phyloP scores from a whole-genome alignment of 2,888 invertebrate species.

The Galeruca laticollis region DNA sequence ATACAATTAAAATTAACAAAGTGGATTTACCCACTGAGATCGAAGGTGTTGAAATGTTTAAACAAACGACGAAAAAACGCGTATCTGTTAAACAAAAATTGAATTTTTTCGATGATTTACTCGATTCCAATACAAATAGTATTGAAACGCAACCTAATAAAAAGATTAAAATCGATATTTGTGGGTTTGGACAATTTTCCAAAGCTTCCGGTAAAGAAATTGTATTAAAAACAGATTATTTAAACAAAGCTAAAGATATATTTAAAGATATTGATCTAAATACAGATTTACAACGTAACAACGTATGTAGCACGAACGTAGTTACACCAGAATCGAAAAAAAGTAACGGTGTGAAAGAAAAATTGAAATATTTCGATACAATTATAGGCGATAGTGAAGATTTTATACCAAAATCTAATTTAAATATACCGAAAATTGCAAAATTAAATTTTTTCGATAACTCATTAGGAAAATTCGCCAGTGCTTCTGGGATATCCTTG shows the following conservation, averaged over 20 bases:
- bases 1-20: slow-evolving; percentile 7
- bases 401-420: slow-evolving; percentile 13
- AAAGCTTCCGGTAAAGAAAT: slow-evolving; percentile 37
- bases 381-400: slow-evolving; percentile 26
- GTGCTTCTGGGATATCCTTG: slow-evolving; percentile 50
- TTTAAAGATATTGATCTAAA: slow-evolving; percentile 53
- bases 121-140: neutral
- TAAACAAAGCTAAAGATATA: slow-evolving; percentile 59
- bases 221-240: slow-evolving; percentile 47
- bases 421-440: neutral
- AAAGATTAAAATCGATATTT: neutral
- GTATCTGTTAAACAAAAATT: slow-evolving; percentile 3
- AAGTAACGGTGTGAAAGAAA: slow-evolving; percentile 18
- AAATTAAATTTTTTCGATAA: slow-evolving; percentile 37
- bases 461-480: slow-evolving; percentile 55
- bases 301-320: neutral
- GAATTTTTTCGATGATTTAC: neutral
- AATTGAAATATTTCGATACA: slow-evolving; percentile 30
- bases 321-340: neutral
- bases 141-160: neutral
- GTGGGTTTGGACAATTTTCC: slow-evolving; percentile 21
- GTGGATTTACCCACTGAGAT: slow-evolving; percentile 1
- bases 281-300: neutral
- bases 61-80: slow-evolving; percentile 11
- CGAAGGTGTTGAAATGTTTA: slow-evolving; percentile 23